Conservation (phyloP, 2,113 vertebrate genomes). For the Aspidoscelis tigris region DNA sequence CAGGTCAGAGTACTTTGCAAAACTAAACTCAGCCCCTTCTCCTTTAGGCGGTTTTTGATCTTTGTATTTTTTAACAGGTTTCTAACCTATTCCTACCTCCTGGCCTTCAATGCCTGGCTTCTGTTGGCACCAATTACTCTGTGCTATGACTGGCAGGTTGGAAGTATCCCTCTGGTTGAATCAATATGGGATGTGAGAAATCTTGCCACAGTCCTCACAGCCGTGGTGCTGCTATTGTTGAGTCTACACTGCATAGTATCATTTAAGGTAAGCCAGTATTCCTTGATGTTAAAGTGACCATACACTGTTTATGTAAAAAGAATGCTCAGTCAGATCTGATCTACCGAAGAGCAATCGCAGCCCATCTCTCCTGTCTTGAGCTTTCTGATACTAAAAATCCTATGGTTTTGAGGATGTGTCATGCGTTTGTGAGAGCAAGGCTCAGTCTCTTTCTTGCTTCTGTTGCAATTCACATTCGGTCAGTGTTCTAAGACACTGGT, state of each 20-base stretch:
- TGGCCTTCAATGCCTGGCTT: constrained; percentile 93
- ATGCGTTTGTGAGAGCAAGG: background rate
- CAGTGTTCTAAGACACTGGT: no score
- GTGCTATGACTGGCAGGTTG: constrained; percentile 98
- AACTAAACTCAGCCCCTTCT: background rate
- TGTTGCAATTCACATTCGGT: background rate
- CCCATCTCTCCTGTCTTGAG: background rate
- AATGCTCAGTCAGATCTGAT: background rate
- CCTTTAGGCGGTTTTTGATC: background rate
- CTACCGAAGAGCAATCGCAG: background rate
- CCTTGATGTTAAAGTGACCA: background rate
- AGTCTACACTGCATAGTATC: constrained; percentile 82
- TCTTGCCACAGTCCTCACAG: constrained; percentile 82
- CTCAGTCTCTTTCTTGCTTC: background rate
- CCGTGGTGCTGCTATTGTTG: constrained; percentile 78
- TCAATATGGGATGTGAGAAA: constrained; percentile 87
- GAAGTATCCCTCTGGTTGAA: constrained; percentile 94
- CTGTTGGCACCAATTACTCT: constrained; percentile 89
- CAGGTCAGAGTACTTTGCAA: background rate
- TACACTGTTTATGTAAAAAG: background rate
- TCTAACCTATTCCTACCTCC: constrained; percentile 93
- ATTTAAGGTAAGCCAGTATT: constrained; percentile 81
- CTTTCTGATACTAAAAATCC: background rate
- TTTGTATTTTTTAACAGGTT: constrained; percentile 77
- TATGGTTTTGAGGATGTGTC: background rate